Conservation (phyloP, 1,140 invertebrate genomes). For the Globodera rostochiensis region DNA sequence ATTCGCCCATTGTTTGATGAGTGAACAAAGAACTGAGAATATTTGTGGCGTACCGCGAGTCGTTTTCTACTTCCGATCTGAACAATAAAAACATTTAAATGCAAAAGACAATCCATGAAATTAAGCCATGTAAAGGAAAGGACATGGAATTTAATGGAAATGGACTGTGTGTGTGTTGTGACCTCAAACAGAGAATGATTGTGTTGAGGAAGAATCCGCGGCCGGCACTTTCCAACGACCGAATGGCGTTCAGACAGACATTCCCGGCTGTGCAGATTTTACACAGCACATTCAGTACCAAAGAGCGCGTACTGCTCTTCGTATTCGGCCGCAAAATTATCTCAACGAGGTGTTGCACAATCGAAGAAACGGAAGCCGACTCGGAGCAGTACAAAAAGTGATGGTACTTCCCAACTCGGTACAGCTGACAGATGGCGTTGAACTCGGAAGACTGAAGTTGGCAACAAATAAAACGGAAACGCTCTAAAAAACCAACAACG, state of each 20-base stretch:
- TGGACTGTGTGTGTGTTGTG: background rate
- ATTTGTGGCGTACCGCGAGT: background rate
- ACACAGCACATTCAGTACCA: background rate
- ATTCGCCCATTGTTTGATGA: background rate
- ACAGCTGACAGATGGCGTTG: background rate
- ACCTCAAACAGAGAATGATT: background rate
- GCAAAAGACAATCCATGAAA: no score
- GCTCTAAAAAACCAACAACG: no score
- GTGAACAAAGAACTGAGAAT: background rate
- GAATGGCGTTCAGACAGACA: background rate
- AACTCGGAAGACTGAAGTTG: background rate
- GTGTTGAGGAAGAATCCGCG: background rate
- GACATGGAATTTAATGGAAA: no score
- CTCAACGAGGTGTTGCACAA: background rate
- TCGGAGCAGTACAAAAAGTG: background rate
- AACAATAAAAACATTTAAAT: background rate
- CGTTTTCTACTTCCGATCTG: background rate
- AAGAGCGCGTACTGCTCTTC: background rate
- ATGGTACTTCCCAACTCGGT: background rate
- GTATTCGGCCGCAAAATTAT: conserved; percentile 4
- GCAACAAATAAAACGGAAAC: no score
- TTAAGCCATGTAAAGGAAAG: no score
- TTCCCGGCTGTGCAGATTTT: background rate
- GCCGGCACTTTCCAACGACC: background rate
- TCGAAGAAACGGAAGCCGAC: background rate